Percentiles rank a stretch among this genome's conserved stretches.
These are phyloP conservation scores for Collichthys lucidus DNA, from an alignment of 2,113 vertebrate species.

Conservation along the genomic window DNA sequence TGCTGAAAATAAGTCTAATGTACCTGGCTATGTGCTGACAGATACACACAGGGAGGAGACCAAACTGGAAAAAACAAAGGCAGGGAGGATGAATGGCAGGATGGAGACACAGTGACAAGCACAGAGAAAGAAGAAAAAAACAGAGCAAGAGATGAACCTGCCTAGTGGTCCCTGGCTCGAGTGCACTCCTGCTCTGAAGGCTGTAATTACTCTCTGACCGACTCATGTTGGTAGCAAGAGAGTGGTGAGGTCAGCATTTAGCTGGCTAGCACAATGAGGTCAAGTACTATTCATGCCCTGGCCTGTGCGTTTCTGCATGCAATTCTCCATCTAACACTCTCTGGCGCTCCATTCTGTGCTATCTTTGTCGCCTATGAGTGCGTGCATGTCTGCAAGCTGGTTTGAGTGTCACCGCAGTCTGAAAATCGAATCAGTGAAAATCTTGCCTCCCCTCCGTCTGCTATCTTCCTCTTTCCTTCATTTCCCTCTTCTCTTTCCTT, in stretches of 20 bases:
- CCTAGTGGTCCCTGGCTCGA: constrained; percentile 62
- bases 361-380: constrained; percentile 25
- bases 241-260: constrained; percentile 67
- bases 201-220: constrained; percentile 65
- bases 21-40: neutral
- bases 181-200: constrained; percentile 45
- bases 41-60: neutral
- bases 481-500: constrained; percentile 10
- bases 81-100: neutral
- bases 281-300: constrained; percentile 63
- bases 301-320: constrained; percentile 34
- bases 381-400: constrained; percentile 28
- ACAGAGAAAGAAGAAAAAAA: constrained; percentile 9
- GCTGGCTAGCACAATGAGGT: constrained; percentile 59
- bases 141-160: constrained; percentile 69
- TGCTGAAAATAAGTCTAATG: constrained; percentile 2
- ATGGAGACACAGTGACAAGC: constrained; percentile 29
- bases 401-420: constrained; percentile 39
- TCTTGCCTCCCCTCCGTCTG: neutral
- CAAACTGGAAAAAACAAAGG: constrained; percentile 12
- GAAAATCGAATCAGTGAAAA: constrained; percentile 40
- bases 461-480: constrained; percentile 12
- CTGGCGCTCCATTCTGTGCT: constrained; percentile 4
- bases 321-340: constrained; percentile 20
- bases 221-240: constrained; percentile 49